Evolutionary conservation across 2,888 invertebrate genomes (phyloP).

Genomic region (Cremastinae sp.): DNA sequence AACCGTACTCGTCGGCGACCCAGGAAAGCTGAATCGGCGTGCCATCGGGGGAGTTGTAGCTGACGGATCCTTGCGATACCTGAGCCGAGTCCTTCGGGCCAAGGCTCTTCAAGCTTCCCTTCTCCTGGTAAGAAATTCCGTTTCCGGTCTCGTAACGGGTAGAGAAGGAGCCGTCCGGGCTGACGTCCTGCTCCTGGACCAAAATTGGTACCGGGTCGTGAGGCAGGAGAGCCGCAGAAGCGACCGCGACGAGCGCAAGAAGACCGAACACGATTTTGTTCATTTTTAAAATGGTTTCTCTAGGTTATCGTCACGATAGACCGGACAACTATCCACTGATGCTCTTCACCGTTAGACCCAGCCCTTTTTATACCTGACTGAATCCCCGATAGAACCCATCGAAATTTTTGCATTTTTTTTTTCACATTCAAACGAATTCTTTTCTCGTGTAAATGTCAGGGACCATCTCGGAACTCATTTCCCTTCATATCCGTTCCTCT

Average conservation of each 20-base stretch:
- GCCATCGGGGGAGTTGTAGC: conserved; percentile 62
- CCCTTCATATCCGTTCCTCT: conserved; percentile 11
- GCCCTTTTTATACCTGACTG: conserved; percentile 54
- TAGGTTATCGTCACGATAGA: conserved; percentile 24
- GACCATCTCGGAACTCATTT: background rate
- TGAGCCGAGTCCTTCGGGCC: conserved; percentile 30
- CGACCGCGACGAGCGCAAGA: conserved; percentile 58
- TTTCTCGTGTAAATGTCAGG: conserved; percentile 19
- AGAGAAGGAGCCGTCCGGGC: conserved; percentile 60
- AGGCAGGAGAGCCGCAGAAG: conserved; percentile 49
- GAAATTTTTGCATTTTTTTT: conserved; percentile 14
- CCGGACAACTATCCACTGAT: conserved; percentile 54
- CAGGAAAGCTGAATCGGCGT: conserved; percentile 56
- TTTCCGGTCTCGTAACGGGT: conserved; percentile 61
- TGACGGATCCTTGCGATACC: conserved; percentile 49
- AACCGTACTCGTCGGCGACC: conserved; percentile 62
- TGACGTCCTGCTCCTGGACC: conserved; percentile 58
- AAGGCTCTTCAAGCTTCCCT: conserved; percentile 50
- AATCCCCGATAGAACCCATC: conserved; percentile 1
- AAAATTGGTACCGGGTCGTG: conserved; percentile 58
- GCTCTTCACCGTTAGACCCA: conserved; percentile 7
- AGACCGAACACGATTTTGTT: conserved; percentile 42
- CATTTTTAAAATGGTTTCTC: conserved; percentile 37
- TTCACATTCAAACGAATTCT: background rate
- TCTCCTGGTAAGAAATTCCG: conserved; percentile 57